Evolutionary conservation across 2,797 vertebrate genomes (phyloP), one percentile per base, ranked within the genome.

Genomic region (Hyperoplus lanceolatus): DNA sequence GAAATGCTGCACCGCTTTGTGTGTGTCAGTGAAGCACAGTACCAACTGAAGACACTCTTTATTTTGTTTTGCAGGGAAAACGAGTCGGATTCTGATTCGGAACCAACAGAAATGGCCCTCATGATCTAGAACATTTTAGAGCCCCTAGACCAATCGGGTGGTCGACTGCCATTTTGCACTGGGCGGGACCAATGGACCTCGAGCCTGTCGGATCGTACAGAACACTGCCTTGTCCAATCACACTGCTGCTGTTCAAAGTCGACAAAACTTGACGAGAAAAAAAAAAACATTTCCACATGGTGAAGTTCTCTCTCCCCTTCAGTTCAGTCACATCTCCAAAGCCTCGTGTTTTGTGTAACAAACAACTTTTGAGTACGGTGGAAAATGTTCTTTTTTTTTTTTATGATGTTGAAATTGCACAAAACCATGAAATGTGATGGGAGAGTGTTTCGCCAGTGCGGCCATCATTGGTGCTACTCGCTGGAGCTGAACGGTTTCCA

Each of bases 1-100:
- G 4, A 51, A 43, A 48, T 1, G 4, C 13, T 60, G 11, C 5
- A 8, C 15, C 16, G 86, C 78, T 18, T 38, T 55, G 50, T 42
- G 48, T 16, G 21, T 21, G n/a, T 48, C 39, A 4, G 3, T 9
- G 8, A 69, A 54, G 10, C 12, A 13, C 29, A 70, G 41, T 8
- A 43, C 7, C 45, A 71, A 65, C 61, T 66, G 1, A 79, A 38
- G 1, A 61, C 6, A 15, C 21, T 68, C 18, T 53, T 21, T 54
- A 29, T 29, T 1, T 78, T 66, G 56, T 75, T 42, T 78, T 60
- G 3, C 90, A 97, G 96, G 87, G 95, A 96, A 42, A 93, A 66
- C 4, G 95, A 95, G 36, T 72, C 80, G 0, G 96, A 97, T 84
- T 97, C 97, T 0, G 97, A 98, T 72, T 95, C 95, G 0, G 97